Evolutionary conservation across 2,797 vertebrate species (phyloP).

Genomic region (Sebastes matsubarae): DNA sequence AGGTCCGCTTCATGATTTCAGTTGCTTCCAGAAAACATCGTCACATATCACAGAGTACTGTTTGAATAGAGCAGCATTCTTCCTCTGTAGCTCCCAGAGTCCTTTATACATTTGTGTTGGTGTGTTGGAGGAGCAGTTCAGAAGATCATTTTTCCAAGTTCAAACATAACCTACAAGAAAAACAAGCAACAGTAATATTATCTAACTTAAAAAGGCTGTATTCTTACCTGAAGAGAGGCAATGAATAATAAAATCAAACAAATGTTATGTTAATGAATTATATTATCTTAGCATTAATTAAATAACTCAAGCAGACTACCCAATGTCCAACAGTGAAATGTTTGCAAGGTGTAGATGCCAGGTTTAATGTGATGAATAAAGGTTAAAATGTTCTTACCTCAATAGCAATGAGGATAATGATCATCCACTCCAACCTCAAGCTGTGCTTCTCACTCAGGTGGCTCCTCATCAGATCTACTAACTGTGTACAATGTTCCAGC

Average conservation of each 20-base stretch:
- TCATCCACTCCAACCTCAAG: conserved; percentile 98
- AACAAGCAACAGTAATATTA: conserved; percentile 32
- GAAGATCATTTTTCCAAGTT: conserved; percentile 92
- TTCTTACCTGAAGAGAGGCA: not conserved
- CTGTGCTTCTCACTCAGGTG: conserved; percentile 94
- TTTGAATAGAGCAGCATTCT: conserved; percentile 7
- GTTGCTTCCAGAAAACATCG: not conserved
- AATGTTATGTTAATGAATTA: not conserved
- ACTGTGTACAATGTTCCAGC: conserved; percentile 94
- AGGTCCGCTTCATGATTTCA: not conserved
- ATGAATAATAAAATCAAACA: not conserved
- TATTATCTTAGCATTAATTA: not conserved
- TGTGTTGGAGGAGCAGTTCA: conserved; percentile 65
- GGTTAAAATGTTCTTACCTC: conserved; percentile 81
- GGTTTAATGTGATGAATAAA: not conserved
- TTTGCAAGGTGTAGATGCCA: not conserved
- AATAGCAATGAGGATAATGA: conserved; percentile 96
- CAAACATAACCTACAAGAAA: conserved; percentile 91
- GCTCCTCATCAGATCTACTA: conserved; percentile 97
- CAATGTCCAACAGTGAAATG: no score
- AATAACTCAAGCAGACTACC: not conserved
- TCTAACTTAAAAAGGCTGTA: not conserved
- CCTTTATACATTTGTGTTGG: not conserved
- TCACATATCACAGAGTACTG: conserved; percentile 15
- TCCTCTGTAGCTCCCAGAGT: not conserved